phyloP scores from a whole-genome alignment of 2,797 vertebrate species.

The Bovichtus variegatus region DNA sequence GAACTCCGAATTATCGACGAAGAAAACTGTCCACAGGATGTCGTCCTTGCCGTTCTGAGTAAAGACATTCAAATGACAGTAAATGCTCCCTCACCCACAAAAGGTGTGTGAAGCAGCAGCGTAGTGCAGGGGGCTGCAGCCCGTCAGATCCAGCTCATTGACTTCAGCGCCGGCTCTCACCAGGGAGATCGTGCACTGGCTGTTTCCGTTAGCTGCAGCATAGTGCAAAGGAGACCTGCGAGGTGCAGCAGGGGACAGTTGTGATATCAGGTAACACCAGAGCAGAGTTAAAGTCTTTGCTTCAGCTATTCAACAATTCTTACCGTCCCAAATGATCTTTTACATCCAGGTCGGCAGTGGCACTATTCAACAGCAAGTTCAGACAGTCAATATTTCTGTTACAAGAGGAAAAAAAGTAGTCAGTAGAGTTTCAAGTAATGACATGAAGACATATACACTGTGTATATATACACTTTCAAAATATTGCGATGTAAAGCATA shows the following conservation, averaged over 20 bases:
- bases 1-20: not conserved
- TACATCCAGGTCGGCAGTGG: slow-evolving; percentile 90
- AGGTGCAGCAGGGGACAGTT: not conserved
- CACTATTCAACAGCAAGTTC: slow-evolving; percentile 93
- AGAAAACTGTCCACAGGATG: too few relatives aligned
- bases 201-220: slow-evolving; percentile 92
- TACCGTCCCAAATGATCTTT: slow-evolving; percentile 95
- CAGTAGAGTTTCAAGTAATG: not conserved
- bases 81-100: slow-evolving; percentile 85
- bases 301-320: slow-evolving; percentile 3
- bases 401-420: slow-evolving; percentile 14
- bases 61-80: not conserved
- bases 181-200: slow-evolving; percentile 92
- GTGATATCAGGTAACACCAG: slow-evolving; percentile 19
- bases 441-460: not conserved
- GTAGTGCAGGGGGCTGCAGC: slow-evolving; percentile 95
- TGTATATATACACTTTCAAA: not conserved
- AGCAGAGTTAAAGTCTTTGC: not conserved
- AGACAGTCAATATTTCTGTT: slow-evolving; percentile 96
- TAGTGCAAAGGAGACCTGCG: slow-evolving; percentile 94
- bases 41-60: not conserved
- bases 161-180: slow-evolving; percentile 91
- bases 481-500: too few relatives aligned
- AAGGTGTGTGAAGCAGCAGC: slow-evolving; percentile 94
- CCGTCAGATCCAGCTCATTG: slow-evolving; percentile 91